Conservation (phyloP, 2,888 invertebrate genomes). For the Dynastes hyllus region DNA sequence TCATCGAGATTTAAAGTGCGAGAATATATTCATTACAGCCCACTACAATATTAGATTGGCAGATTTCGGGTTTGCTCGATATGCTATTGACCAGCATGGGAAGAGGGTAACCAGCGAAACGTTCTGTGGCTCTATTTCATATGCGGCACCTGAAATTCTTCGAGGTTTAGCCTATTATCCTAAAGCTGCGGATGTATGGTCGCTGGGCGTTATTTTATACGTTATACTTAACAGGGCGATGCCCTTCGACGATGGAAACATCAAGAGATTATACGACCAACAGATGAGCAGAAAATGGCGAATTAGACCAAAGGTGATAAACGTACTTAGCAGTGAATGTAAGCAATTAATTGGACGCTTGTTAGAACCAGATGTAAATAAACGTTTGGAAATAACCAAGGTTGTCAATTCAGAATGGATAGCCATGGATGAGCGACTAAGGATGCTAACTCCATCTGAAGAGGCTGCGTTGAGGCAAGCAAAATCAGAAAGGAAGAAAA, state of each 20-base stretch:
- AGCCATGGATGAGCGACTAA: conserved; percentile 77
- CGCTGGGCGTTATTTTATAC: conserved; percentile 84
- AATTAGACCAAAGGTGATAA: conserved; percentile 78
- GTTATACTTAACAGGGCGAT: conserved; percentile 88
- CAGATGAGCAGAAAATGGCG: conserved; percentile 80
- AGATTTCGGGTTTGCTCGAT: conserved; percentile 88
- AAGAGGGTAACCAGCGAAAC: conserved; percentile 79
- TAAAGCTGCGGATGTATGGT: conserved; percentile 86
- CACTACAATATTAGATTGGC: conserved; percentile 86
- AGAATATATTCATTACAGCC: conserved; percentile 82
- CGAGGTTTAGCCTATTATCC: conserved; percentile 83
- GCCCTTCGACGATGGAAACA: conserved; percentile 87
- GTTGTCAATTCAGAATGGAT: conserved; percentile 78
- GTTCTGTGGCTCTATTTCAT: conserved; percentile 90
- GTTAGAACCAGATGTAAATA: conserved; percentile 80
- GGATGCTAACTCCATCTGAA: conserved; percentile 75
- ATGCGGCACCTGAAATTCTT: conserved; percentile 90
- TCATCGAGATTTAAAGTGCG: conserved; percentile 89
- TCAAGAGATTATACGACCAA: conserved; percentile 80
- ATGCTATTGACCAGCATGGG: conserved; percentile 68
- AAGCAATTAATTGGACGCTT: conserved; percentile 79
- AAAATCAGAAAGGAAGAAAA: conserved; percentile 70
- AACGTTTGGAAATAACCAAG: conserved; percentile 75
- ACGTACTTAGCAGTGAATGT: conserved; percentile 73
- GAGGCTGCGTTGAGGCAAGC: conserved; percentile 76